Conservation (phyloP, 2,797 vertebrate genomes). For the Enteromius mattozi region DNA sequence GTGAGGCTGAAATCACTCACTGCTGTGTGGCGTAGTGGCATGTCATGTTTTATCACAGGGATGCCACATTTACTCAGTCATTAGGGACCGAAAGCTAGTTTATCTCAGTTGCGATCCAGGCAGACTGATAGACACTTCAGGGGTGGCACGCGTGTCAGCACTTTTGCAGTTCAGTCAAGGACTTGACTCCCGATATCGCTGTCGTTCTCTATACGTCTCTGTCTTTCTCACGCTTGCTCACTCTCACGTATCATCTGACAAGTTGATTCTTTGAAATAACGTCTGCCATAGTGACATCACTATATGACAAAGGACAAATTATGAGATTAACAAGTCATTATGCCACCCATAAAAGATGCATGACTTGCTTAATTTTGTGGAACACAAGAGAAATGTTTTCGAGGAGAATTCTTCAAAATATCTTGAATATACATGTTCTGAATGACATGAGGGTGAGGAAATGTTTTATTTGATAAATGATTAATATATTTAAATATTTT, state of each 20-base stretch:
- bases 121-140: slow-evolving; percentile 78
- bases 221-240: slow-evolving; percentile 16
- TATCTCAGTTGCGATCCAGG: slow-evolving; percentile 65
- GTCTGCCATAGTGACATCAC: slow-evolving; percentile 30
- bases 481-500: background rate
- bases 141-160: slow-evolving; percentile 76
- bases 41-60: slow-evolving; percentile 62
- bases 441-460: background rate
- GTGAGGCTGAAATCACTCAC: slow-evolving; percentile 63
- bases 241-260: background rate
- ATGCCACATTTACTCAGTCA: slow-evolving; percentile 67
- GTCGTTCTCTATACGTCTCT: slow-evolving; percentile 60
- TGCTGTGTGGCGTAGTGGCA: slow-evolving; percentile 52
- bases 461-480: background rate
- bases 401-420: background rate
- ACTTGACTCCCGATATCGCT: slow-evolving; percentile 66
- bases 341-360: background rate
- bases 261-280: slow-evolving; percentile 35
- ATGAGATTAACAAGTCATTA: slow-evolving; percentile 20
- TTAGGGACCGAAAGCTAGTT: slow-evolving; percentile 67
- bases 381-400: background rate
- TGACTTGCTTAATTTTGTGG: background rate
- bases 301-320: background rate
- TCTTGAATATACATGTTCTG: no score
- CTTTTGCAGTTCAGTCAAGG: slow-evolving; percentile 81